These are phyloP conservation scores for Cantharis rufa DNA, from an alignment of 2,888 invertebrate genomes.

Conservation along the genomic window DNA sequence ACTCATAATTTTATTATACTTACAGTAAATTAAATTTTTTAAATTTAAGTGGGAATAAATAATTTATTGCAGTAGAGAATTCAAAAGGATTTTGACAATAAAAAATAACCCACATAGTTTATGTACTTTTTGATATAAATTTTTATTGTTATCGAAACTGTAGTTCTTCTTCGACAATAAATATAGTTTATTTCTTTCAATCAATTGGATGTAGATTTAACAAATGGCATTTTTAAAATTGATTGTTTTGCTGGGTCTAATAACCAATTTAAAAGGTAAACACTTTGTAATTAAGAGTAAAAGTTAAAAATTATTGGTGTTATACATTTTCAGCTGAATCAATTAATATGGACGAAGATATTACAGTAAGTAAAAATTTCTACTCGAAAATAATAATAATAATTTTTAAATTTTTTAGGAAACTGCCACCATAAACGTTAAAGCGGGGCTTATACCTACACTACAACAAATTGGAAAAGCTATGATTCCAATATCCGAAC, in stretches of 20 bases:
- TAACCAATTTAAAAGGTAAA: not conserved
- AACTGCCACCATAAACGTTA: not conserved
- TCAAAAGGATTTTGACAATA: not conserved
- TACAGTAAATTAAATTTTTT: not conserved
- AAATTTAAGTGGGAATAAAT: not conserved
- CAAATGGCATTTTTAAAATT: not conserved
- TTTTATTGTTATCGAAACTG: not conserved
- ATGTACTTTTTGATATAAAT: not conserved
- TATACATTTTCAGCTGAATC: not conserved
- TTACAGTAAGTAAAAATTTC: not conserved
- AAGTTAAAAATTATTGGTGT: not conserved
- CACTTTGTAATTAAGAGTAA: not conserved
- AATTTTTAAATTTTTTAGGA: not conserved
- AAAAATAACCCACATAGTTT: not conserved
- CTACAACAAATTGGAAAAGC: not conserved
- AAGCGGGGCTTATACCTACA: not conserved
- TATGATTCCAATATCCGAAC: not conserved
- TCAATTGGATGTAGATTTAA: too few species aligned
- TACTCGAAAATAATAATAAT: not conserved
- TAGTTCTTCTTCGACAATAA: not conserved
- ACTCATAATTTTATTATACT: not conserved
- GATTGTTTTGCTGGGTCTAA: not conserved
- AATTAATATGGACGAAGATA: not conserved
- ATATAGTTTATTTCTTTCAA: not conserved
- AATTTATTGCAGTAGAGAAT: not conserved